Evolutionary conservation across 1,140 invertebrate genomes (phyloP), one percentile per base, ranked within the genome.

Genomic region (Calosoma granatense): DNA sequence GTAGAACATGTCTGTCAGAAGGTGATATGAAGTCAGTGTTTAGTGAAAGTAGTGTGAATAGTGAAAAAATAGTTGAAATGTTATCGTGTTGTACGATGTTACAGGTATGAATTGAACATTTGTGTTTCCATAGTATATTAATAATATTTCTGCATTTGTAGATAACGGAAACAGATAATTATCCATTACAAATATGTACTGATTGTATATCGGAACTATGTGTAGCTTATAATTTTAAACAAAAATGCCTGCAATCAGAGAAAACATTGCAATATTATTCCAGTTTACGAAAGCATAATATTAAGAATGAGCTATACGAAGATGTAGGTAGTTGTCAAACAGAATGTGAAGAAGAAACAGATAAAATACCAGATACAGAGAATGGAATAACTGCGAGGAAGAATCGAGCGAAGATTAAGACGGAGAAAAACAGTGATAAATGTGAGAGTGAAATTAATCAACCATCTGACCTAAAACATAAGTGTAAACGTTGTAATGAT

Each of bases 171-270:
- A 43, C 59, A 19, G 59, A 63, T 30, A 22, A 17, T n/a, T 54
- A 63, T 26, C 64, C 64, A 9, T 56, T 60, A 51, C 54, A 63
- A 36, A 59, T 65, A 20, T 65, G 64, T 54, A 56, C 58, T 19
- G 22, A 21, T 22, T 65, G 64, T 51, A 36, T 62, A 12, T 53
- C 36, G 15, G 56, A 62, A 26, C 20, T 65, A n/a, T 58, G 51
- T 21, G n/a, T 9, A 36, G 6, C 26, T 6, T 36, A 36, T n/a
- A n/a, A 36, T 36, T 36, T 36, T 36, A n/a, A 6, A 36, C 6
- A 36, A 9, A 36, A 36, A 36, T 36, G 26, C 26, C 26, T 9
- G n/a, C 6, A 9, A 9, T 6, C 26, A 6, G 52, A 26, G 55
- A 54, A 41, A 52, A 61, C 12, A 56, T 59, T 56, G 43, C 0